Evolutionary conservation across 1,140 invertebrate species (phyloP), one percentile per base, ranked within the genome.

Genomic region (Thaumetopoea pityocampa): DNA sequence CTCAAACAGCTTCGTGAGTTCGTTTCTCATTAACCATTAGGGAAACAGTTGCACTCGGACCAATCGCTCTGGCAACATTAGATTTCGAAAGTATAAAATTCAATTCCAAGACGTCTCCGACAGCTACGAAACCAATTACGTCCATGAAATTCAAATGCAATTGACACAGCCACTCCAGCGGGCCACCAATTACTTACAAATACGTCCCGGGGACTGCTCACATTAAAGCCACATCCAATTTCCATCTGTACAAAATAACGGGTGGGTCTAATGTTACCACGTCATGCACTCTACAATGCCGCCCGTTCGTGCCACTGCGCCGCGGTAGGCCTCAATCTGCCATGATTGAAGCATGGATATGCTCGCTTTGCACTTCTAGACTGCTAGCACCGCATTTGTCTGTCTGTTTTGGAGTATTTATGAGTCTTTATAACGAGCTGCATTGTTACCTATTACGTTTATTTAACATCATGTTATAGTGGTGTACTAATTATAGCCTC

Each of bases 281-380:
- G 60, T 64, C 60, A 64, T 64, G 50, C 56, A 53, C 53, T 60
- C 52, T 59, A 52, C 58, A 62, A 62, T 62, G 42, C 44, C 36
- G 56, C 27, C 48, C 18, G 35, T 49, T 38, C 29, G 36, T 29
- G 50, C 50, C 47, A 49, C 32, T 47, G 26, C 44, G 53, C n/a
- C 50, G 48, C 51, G 36, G 56, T 57, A 32, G 41, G 44, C 60
- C 65, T 63, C 71, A 72, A 69, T 76, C 64, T 63, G 46, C 17
- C 37, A 64, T 74, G 74, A 79, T 79, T 79, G 74, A 76, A 76
- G 64, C 62, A 52, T 34, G 45, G 47, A 53, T 49, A 58, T 67
- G 55, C 37, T 32, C 23, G 37, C 28, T 8, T 27, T 30, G 37
- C 37, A 14, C 23, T 41, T 41, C 14, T n/a, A n/a, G n/a, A n/a